Conservation (phyloP, 1,140 invertebrate genomes). For the Drosophila lacteicornis region DNA sequence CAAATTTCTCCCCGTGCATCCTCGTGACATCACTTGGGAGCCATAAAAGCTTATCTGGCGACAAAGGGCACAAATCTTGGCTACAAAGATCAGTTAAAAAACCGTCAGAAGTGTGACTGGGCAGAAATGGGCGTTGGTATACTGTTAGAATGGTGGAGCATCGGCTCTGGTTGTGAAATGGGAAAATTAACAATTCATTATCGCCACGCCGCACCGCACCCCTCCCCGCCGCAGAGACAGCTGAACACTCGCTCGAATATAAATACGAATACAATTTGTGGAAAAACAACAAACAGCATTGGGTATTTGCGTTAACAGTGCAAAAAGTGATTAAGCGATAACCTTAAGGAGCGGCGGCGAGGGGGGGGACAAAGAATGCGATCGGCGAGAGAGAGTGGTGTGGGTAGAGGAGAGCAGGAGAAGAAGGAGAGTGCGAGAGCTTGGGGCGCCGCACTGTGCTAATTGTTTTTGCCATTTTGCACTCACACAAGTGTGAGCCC, state of each 20-base stretch:
- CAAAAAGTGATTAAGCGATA: slow-evolving; percentile 73
- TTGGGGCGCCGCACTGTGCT: slow-evolving; percentile 69
- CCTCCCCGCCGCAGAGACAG: slow-evolving; percentile 11
- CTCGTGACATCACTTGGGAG: slow-evolving; percentile 14
- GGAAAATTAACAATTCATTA: slow-evolving; percentile 46
- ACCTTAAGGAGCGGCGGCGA: slow-evolving; percentile 42
- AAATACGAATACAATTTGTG: slow-evolving; percentile 59
- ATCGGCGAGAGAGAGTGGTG: slow-evolving; percentile 11
- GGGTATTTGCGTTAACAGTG: slow-evolving; percentile 59
- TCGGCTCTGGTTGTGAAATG: slow-evolving; percentile 28
- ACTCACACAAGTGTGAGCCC: slow-evolving; percentile 3
- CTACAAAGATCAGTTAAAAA: slow-evolving; percentile 19
- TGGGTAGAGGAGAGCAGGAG: slow-evolving; percentile 1
- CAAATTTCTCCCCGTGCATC: background rate
- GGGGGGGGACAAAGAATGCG: slow-evolving; percentile 32
- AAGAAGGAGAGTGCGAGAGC: slow-evolving; percentile 34
- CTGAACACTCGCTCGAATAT: slow-evolving; percentile 27
- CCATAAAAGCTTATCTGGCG: slow-evolving; percentile 12
- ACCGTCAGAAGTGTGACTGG: slow-evolving; percentile 18
- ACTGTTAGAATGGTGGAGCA: background rate
- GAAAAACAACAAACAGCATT: slow-evolving; percentile 67
- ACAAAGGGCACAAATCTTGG: background rate
- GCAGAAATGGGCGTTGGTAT: slow-evolving; percentile 4
- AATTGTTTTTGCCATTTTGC: slow-evolving; percentile 77
- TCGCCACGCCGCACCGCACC: slow-evolving; percentile 8